phyloP scores from a whole-genome alignment of 1,140 invertebrate species.

The Apis florea region DNA sequence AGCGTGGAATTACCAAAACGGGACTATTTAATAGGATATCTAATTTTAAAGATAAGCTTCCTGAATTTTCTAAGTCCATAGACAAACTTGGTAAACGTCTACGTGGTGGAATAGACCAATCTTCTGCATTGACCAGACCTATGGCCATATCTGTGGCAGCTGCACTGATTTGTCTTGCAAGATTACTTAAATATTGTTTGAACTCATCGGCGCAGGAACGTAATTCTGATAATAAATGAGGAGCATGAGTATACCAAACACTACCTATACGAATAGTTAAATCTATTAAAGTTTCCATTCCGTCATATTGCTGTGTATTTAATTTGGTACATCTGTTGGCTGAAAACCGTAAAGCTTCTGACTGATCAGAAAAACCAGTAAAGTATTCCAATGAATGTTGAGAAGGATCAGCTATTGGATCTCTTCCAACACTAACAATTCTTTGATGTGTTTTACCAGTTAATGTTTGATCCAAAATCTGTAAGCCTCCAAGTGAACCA shows the following conservation, averaged over 20 bases:
- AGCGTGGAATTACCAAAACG: conserved; percentile 91
- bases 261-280: conserved; percentile 90
- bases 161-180: conserved; percentile 90
- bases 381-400: conserved; percentile 68
- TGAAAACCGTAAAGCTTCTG: conserved; percentile 75
- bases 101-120: conserved; percentile 74
- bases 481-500: conserved; percentile 94
- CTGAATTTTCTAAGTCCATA: conserved; percentile 58
- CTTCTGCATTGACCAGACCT: conserved; percentile 89
- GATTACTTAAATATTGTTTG: conserved; percentile 86
- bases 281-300: conserved; percentile 71
- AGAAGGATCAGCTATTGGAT: conserved; percentile 82
- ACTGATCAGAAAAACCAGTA: conserved; percentile 60
- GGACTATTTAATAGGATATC: conserved; percentile 93
- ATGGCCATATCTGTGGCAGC: conserved; percentile 97
- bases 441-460: conserved; percentile 91
- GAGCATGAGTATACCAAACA: conserved; percentile 95
- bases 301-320: conserved; percentile 38
- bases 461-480: conserved; percentile 93
- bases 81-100: conserved; percentile 75
- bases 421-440: conserved; percentile 91
- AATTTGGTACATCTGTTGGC: conserved; percentile 72
- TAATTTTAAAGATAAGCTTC: conserved; percentile 78
- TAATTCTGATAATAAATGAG: conserved; percentile 91
- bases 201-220: conserved; percentile 87